Conservation (phyloP, 2,113 vertebrate species). For the Paracanthobrama guichenoti region DNA sequence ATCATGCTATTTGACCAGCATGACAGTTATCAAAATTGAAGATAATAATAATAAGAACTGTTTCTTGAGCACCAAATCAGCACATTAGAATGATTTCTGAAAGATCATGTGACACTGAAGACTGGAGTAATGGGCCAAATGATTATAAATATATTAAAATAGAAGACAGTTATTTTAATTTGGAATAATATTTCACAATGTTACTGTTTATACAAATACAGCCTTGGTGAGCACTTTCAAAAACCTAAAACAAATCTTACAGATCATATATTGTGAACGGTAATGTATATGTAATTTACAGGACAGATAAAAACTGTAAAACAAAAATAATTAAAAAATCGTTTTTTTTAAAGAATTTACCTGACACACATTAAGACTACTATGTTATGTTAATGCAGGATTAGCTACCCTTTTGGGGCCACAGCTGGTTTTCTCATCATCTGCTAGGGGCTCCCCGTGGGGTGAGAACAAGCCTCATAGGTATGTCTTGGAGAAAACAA, state of each 20-base stretch:
- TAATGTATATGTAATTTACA: background rate
- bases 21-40: background rate
- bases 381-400: background rate
- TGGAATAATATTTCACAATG: background rate
- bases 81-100: background rate
- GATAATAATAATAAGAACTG: background rate
- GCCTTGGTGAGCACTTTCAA: background rate
- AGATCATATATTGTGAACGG: background rate
- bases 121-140: too few species aligned
- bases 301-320: background rate
- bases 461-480: conserved; percentile 17
- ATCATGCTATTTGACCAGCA: too few species aligned
- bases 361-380: background rate
- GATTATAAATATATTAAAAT: background rate
- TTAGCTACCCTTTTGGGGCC: conserved; percentile 17
- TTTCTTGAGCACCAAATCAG: background rate
- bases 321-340: too few species aligned
- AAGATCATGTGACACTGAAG: background rate
- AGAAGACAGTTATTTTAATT: background rate
- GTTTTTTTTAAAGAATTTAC: background rate
- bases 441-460: conserved; percentile 15
- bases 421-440: conserved; percentile 48
- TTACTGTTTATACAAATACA: background rate
- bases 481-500: background rate
- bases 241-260: background rate